Conservation (phyloP, 2,113 vertebrate genomes). For the Apeltes quadracus region DNA sequence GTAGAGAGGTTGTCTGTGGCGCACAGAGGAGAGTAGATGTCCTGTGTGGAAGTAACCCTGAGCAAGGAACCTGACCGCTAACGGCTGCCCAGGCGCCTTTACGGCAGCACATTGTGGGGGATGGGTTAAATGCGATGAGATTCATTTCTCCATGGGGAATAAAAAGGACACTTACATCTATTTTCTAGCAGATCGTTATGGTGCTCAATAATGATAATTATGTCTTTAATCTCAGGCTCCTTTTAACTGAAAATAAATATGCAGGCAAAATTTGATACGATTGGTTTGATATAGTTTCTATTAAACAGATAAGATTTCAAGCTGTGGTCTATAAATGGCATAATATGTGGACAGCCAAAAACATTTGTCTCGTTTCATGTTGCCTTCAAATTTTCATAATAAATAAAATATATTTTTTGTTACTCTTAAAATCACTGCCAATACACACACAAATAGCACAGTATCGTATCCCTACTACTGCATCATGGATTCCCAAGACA, state of each 20-base stretch:
- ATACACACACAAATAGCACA: slow-evolving; percentile 1
- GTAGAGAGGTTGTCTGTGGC: too few species aligned
- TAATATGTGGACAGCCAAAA: slow-evolving; percentile 5
- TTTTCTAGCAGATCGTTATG: slow-evolving; percentile 47
- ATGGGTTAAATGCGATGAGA: too few species aligned
- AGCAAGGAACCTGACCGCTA: too few species aligned
- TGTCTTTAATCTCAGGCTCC: slow-evolving; percentile 55
- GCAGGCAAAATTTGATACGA: slow-evolving; percentile 50
- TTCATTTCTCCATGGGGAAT: too few species aligned
- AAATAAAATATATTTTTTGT: neutral
- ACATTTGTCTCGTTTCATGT: neutral
- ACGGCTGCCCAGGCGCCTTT: too few species aligned
- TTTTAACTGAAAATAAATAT: slow-evolving; percentile 64
- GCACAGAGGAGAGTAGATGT: too few species aligned
- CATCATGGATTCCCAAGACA: slow-evolving; percentile 22
- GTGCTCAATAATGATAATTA: slow-evolving; percentile 72
- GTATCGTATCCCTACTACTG: neutral
- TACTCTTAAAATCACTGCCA: neutral
- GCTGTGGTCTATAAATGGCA: slow-evolving; percentile 7
- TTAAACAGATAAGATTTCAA: slow-evolving; percentile 22
- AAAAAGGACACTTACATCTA: slow-evolving; percentile 31
- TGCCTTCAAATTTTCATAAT: slow-evolving; percentile 7
- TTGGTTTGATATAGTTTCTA: slow-evolving; percentile 38
- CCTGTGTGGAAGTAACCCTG: too few species aligned
- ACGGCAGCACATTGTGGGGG: too few species aligned